Evolutionary conservation across 2,113 vertebrate genomes (phyloP).

Genomic region (Ornithorhynchus anatinus): DNA sequence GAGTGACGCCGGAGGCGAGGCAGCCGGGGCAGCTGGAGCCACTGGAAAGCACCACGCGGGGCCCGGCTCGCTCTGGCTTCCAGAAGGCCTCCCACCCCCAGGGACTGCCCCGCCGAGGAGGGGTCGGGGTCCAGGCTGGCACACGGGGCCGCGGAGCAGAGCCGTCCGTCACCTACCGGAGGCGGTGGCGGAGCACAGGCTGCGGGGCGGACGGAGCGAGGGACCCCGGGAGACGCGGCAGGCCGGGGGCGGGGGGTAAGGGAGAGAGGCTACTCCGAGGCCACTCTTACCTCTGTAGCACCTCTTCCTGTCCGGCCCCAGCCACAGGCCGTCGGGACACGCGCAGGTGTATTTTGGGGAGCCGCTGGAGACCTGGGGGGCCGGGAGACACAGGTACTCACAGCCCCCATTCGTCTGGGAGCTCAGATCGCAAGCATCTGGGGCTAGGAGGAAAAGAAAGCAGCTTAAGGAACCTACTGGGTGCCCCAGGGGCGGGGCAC

Average conservation of each 20-base stretch:
- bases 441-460: slow-evolving; percentile 78
- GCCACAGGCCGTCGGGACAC: slow-evolving; percentile 91
- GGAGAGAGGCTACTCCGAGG: accelerated
- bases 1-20: slow-evolving; percentile 51
- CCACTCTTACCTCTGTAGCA: slow-evolving; percentile 81
- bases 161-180: too few species aligned
- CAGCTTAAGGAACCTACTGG: too few species aligned
- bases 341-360: slow-evolving; percentile 94
- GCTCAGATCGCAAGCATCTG: slow-evolving; percentile 88
- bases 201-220: background rate
- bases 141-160: background rate
- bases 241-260: background rate
- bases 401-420: slow-evolving; percentile 91
- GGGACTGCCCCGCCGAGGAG: background rate
- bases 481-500: background rate
- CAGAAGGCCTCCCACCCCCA: background rate
- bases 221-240: background rate
- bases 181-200: too few species aligned
- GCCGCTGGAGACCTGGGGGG: slow-evolving; percentile 89
- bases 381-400: slow-evolving; percentile 94
- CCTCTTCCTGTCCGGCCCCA: slow-evolving; percentile 93
- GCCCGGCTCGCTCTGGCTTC: background rate
- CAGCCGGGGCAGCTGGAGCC: slow-evolving; percentile 68
- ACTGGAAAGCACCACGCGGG: slow-evolving; percentile 3
- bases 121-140: background rate